phyloP scores from a whole-genome alignment of 2,797 vertebrate genomes.

The Rhincodon typus region DNA sequence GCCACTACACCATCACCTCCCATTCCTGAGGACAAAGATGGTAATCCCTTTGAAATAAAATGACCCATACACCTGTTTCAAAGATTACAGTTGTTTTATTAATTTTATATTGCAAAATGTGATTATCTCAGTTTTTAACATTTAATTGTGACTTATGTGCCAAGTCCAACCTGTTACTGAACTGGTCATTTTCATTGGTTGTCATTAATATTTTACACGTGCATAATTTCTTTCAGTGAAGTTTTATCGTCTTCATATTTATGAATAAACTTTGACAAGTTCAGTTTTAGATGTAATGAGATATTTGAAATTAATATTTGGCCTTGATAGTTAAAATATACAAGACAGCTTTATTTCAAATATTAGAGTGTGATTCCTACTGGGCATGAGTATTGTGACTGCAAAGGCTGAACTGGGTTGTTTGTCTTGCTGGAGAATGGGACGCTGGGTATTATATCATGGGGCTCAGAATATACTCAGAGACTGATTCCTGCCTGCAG shows the following conservation, averaged over 20 bases:
- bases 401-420: not conserved
- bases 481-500: not conserved
- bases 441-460: not conserved
- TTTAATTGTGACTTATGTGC: not conserved
- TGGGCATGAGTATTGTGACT: not conserved
- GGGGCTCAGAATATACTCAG: not conserved
- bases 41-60: not conserved
- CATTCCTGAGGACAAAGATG: not conserved
- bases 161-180: not conserved
- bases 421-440: not conserved
- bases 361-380: not conserved
- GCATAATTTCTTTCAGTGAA: not conserved
- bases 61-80: not conserved
- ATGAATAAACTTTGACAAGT: not conserved
- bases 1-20: not conserved
- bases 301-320: not conserved
- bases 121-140: not conserved
- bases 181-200: constrained; percentile 1
- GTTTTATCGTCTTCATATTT: not conserved
- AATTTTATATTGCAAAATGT: not conserved
- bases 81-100: not conserved
- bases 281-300: not conserved
- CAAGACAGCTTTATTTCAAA: not conserved
- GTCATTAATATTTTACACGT: not conserved
- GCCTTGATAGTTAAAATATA: not conserved